phyloP scores from a whole-genome alignment of 2,113 vertebrate species.

The Lepus timidus region DNA sequence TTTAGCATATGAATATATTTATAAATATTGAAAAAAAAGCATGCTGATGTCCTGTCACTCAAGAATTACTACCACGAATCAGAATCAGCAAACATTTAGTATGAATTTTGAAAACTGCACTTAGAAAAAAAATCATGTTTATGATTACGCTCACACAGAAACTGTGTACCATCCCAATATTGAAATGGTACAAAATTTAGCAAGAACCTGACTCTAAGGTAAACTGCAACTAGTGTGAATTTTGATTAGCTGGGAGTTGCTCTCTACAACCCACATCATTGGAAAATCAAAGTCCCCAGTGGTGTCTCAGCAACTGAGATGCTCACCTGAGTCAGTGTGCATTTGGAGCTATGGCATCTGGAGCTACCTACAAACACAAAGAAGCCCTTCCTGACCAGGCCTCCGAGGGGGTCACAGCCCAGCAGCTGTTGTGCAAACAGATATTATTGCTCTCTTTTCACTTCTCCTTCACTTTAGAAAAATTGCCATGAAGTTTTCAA shows the following conservation, averaged over 20 bases:
- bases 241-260: not conserved
- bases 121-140: not conserved
- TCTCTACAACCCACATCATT: not conserved
- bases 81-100: not conserved
- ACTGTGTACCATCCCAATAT: not conserved
- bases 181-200: not conserved
- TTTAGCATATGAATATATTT: no score
- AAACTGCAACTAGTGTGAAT: not conserved
- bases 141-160: not conserved
- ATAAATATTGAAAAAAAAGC: no score
- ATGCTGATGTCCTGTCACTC: not conserved
- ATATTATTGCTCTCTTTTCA: not conserved
- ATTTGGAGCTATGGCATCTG: no score
- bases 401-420: not conserved
- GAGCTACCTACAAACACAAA: fast-evolving
- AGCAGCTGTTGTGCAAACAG: not conserved
- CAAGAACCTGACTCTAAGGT: not conserved
- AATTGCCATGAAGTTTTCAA: not conserved
- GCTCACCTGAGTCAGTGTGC: not conserved
- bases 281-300: not conserved
- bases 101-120: not conserved
- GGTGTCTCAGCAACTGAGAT: not conserved
- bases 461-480: conserved; percentile 23
- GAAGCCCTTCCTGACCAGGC: not conserved
- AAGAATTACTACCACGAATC: not conserved